Evolutionary conservation across 2,113 vertebrate species (phyloP).

Genomic region (Chionodraco myersi): DNA sequence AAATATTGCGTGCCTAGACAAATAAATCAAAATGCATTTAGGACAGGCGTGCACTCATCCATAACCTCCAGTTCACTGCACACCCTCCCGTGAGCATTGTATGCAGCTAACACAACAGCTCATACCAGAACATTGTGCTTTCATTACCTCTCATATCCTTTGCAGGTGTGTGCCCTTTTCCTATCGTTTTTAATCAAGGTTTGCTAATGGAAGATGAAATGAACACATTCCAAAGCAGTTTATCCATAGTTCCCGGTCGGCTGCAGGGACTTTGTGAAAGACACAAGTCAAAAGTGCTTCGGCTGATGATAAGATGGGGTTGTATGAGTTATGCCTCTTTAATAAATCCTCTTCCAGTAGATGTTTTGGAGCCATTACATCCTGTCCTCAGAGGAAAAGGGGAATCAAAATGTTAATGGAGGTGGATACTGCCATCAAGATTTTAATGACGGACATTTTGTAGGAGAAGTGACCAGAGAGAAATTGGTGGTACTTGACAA

Average conservation of each 20-base stretch:
- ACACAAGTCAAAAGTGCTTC: constrained; percentile 65
- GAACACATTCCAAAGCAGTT: constrained; percentile 48
- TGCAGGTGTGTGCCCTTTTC: constrained; percentile 20
- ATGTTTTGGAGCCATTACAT: constrained; percentile 74
- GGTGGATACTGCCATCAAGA: constrained; percentile 28
- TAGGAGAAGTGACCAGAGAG: constrained; percentile 27
- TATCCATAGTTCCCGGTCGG: constrained; percentile 64
- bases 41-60: constrained; percentile 37
- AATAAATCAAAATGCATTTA: constrained; percentile 73
- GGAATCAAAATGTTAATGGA: constrained; percentile 58
- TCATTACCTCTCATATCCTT: constrained; percentile 48
- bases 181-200: constrained; percentile 52
- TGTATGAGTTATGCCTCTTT: constrained; percentile 64
- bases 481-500: constrained; percentile 14
- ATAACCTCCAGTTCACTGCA: constrained; percentile 25
- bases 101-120: constrained; percentile 47
- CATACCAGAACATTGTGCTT: constrained; percentile 36
- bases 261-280: constrained; percentile 57
- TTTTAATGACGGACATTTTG: constrained; percentile 57
- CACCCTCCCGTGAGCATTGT: constrained; percentile 27
- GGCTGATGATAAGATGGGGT: constrained; percentile 51
- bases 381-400: constrained; percentile 62
- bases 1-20: constrained; percentile 48
- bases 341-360: constrained; percentile 68
- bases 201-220: constrained; percentile 56